Evolutionary conservation across 2,888 invertebrate species (phyloP).

Genomic region (Ormyrus rosae): DNA sequence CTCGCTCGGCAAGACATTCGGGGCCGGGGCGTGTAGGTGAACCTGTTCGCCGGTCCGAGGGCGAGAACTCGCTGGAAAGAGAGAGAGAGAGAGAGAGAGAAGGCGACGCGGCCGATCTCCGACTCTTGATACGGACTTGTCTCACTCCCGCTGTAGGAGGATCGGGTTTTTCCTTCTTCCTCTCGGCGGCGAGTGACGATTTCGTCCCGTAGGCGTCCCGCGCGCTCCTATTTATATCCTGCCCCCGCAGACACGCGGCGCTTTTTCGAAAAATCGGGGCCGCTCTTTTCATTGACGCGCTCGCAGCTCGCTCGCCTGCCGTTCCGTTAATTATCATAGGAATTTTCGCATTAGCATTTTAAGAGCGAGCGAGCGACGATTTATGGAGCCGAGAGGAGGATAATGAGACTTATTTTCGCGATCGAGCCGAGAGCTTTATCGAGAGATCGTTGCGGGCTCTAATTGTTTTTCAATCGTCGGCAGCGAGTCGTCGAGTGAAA

Average conservation of each 20-base stretch:
- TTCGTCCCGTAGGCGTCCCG: constrained; percentile 37
- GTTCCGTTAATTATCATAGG: constrained; percentile 17
- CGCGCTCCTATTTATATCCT: constrained; percentile 30
- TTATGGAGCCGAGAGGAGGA: no score
- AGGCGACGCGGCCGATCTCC: constrained; percentile 44
- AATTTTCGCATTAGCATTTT: constrained; percentile 7
- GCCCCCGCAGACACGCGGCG: constrained; percentile 1
- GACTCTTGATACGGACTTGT: constrained; percentile 47
- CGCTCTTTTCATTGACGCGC: not conserved
- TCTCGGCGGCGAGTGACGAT: constrained; percentile 26
- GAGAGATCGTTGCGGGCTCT: no score
- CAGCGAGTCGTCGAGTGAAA: no score
- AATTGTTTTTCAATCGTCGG: no score
- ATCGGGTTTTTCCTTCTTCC: constrained; percentile 45
- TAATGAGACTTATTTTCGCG: no score
- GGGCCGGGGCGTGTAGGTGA: constrained; percentile 64
- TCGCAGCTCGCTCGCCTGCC: not conserved
- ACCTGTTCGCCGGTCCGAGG: constrained; percentile 63
- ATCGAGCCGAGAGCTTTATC: no score
- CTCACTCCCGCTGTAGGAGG: constrained; percentile 46
- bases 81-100: not conserved
- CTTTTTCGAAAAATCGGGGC: constrained; percentile 1
- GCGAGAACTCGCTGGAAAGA: constrained; percentile 28
- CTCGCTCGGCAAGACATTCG: constrained; percentile 7
- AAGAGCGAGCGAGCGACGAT: no score